Conservation (phyloP, 2,797 vertebrate species). For the Propithecus perrieri region DNA sequence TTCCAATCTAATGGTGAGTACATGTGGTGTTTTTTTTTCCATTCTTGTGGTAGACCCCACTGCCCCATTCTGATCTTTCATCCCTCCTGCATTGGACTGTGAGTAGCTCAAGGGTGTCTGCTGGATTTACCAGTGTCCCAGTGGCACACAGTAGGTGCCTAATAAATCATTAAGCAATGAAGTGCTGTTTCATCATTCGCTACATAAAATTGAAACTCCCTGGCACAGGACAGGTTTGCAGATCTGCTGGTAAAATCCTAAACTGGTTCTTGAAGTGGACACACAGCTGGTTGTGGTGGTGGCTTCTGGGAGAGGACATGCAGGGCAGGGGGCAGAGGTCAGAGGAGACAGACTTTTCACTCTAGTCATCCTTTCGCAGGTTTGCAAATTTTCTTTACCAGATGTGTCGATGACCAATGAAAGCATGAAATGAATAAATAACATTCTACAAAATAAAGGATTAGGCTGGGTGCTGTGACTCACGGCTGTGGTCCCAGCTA, state of each 20-base stretch:
- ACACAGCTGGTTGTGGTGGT: neutral
- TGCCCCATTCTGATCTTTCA: no score
- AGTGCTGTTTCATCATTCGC: neutral
- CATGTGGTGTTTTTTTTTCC: no score
- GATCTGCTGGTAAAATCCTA: neutral
- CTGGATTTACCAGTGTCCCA: neutral
- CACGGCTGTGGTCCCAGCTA: no score
- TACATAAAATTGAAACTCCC: neutral
- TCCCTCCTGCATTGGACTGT: no score
- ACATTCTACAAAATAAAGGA: neutral
- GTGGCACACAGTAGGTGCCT: neutral
- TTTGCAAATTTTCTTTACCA: neutral
- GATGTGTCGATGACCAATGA: neutral
- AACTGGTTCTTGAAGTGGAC: neutral
- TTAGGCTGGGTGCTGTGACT: no score
- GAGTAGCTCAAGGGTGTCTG: neutral
- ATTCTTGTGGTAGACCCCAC: no score
- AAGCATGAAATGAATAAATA: neutral
- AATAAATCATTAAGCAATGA: slow-evolving; percentile 12
- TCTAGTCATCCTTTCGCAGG: neutral
- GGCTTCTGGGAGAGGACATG: neutral
- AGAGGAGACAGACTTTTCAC: neutral
- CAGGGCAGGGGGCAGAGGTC: neutral
- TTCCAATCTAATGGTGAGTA: no score
- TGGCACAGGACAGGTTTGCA: neutral